A percentile compares a stretch with the other conserved stretches of the same genome.
Conservation (phyloP, 2,113 vertebrate genomes). For the Eretmochelys imbricata region DNA sequence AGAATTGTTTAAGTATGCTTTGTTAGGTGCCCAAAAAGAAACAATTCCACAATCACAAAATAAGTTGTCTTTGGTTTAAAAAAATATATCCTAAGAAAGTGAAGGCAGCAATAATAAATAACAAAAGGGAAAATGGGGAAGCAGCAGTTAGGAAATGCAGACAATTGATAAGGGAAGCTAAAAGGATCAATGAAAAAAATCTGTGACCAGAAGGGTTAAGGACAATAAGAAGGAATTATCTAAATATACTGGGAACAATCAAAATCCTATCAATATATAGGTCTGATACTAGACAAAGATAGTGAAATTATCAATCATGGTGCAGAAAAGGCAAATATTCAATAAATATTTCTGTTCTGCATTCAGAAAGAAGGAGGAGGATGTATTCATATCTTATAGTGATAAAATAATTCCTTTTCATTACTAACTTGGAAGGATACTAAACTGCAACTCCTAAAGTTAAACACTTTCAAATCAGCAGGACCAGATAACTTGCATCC, state of each 20-base stretch:
- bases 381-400: background rate
- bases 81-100: conserved; percentile 3
- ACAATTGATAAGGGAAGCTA: conserved; percentile 47
- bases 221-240: conserved; percentile 34
- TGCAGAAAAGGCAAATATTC: conserved; percentile 5
- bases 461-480: too few relatives aligned
- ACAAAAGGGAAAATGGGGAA: background rate
- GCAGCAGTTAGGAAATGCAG: conserved; percentile 6
- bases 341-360: background rate
- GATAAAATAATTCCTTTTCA: background rate
- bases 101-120: conserved; percentile 33
- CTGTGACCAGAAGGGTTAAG: background rate
- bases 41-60: background rate
- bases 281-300: background rate
- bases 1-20: conserved; percentile 15
- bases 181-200: conserved; percentile 41
- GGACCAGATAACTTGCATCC: too few relatives aligned
- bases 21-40: conserved; percentile 21
- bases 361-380: background rate
- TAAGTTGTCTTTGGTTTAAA: background rate
- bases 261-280: conserved; percentile 9
- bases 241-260: conserved; percentile 35
- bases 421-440: background rate
- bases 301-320: background rate
- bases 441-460: background rate